Evolutionary conservation across 2,113 vertebrate species (phyloP).

Genomic region (Phaethornis superciliosus): DNA sequence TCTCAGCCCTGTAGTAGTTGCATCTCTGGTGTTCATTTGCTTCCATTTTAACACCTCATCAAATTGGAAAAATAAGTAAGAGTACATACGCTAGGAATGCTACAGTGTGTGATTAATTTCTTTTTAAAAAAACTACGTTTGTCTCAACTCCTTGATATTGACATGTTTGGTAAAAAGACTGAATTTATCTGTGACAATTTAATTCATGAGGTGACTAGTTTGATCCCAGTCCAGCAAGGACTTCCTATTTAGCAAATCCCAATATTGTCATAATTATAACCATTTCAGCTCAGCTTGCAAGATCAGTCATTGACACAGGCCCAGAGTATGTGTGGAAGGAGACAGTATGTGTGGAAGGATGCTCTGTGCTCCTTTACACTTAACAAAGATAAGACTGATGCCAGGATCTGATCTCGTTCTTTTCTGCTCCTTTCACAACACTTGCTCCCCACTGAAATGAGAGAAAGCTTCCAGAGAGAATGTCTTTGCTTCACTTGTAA

Average conservation of each 20-base stretch:
- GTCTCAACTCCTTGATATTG: background rate
- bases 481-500: background rate
- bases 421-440: background rate
- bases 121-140: background rate
- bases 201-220: background rate
- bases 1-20: constrained; percentile 18
- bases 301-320: background rate
- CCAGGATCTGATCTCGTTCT: background rate
- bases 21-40: background rate
- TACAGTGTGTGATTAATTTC: background rate
- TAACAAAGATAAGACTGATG: background rate
- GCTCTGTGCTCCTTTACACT: background rate
- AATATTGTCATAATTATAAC: background rate
- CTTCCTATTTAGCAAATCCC: background rate
- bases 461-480: background rate
- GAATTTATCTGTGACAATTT: background rate
- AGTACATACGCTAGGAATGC: background rate
- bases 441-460: background rate
- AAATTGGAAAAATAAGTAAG: constrained; percentile 2
- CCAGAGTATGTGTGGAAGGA: background rate
- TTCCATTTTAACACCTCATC: constrained; percentile 11
- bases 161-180: background rate
- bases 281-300: background rate
- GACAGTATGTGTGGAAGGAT: background rate
- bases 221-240: background rate